phyloP scores from a whole-genome alignment of 2,113 vertebrate species.

The Calidris pugnax region DNA sequence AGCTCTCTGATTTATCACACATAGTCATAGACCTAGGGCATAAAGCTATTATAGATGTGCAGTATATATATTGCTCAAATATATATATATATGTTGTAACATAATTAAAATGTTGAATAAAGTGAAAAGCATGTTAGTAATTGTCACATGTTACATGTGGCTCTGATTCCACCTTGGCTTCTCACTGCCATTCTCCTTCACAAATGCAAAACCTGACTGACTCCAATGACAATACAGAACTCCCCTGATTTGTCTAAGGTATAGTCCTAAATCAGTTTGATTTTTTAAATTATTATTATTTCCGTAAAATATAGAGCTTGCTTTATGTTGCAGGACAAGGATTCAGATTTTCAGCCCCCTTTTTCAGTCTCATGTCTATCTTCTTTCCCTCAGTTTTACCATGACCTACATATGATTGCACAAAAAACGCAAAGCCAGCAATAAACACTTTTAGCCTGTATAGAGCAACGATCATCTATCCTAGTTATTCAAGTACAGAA shows the following conservation, averaged over 20 bases:
- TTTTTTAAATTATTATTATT: not conserved
- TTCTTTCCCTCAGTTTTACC: not conserved
- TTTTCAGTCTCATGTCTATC: not conserved
- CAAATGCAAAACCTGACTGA: not conserved
- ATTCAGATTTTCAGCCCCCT: not conserved
- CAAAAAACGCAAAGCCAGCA: slow-evolving; percentile 27
- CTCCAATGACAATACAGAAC: not conserved
- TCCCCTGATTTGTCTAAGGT: not conserved
- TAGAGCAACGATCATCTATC: not conserved
- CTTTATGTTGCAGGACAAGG: not conserved
- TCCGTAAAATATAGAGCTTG: not conserved
- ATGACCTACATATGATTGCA: slow-evolving; percentile 42
- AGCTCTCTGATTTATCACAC: not conserved
- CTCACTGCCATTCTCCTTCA: not conserved
- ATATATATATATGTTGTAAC: not conserved
- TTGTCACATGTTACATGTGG: not conserved
- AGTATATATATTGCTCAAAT: not conserved
- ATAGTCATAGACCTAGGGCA: not conserved
- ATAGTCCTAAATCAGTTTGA: not conserved
- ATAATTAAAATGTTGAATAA: not conserved
- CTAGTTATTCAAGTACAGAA: slow-evolving; percentile 4
- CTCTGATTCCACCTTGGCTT: not conserved
- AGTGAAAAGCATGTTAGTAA: not conserved
- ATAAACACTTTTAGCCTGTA: slow-evolving; percentile 17
- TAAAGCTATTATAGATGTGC: not conserved